Evolutionary conservation across 2,113 vertebrate species (phyloP), one percentile per base, ranked within the genome.

Genomic region (Natator depressus): DNA sequence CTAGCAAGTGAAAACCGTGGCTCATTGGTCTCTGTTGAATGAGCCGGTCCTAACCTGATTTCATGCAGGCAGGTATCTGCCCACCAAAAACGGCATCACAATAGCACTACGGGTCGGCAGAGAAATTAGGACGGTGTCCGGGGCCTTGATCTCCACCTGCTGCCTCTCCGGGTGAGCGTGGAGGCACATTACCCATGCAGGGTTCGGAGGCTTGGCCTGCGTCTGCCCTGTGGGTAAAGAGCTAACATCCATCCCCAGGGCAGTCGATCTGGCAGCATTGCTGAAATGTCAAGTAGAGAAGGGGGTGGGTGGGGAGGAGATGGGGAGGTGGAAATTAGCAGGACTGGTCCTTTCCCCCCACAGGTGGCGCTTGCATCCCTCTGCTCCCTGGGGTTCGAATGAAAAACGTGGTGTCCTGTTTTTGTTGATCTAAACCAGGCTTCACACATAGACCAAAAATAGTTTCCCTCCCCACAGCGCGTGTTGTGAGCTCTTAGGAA

Each of bases 361-460:
- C 92, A 96, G 90, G 3, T 3, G 5, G 75, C 24, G 11, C 89
- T 96, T 95, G 94, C 29, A 95, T 38, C 85, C 90, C 94, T 96
- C 85, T 10, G 85, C 50, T 94, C 95, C 90, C 13, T 9, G 57
- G 14, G 85, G 75, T 93, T 93, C 78, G 2, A 46, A 78, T 42
- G 38, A 75, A 93, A 89, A 82, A 91, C 87, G 88, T 2, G 22
- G 93, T 91, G 35, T 76, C 84, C 14, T 81, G 80, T 90, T 84
- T 85, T 19, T 85, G 87, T n/a, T 83, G 65, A 22, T 72, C 35
- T 50, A 2, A 87, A 82, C 69, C 91, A 16, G 62, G 87, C 87
- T 93, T 25, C 13, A 0, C 1, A 1, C 84, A 0, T 3, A 49
- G 25, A 89, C 91, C 91, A 87, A 92, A 95, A 97, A 97, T 95